Evolutionary conservation across 2,113 vertebrate genomes (phyloP), one percentile per base, ranked within the genome.

Genomic region (Petrocephalus microphthalmus): DNA sequence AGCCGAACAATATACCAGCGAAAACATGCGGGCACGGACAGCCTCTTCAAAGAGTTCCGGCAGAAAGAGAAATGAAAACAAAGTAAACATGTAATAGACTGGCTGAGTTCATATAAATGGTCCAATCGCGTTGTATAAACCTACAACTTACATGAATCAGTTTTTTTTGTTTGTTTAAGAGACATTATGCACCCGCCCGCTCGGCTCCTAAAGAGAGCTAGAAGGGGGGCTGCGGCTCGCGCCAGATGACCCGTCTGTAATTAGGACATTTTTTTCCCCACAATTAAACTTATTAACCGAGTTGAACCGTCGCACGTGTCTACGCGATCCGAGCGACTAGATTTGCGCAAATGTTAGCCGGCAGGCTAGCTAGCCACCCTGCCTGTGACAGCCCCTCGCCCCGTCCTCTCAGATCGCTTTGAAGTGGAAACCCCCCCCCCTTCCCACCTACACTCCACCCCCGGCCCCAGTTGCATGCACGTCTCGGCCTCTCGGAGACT

Each of bases 401-500:
- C 82, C 20, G 57, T 7, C 57, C 57, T n/a, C 45, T 47, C 47
- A 7, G 47, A 25, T 47, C 84, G 93, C 94, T 95, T 95, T 94
- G 94, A 95, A 94, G 94, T 95, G 93, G 91, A 93, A 5, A 6
- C 45, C 82, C 45, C 29, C 93, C 93, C 94, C 92, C 2, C 5
- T 3, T 1, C 42, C 42, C 42, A 42, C 42, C 42, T 42, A 42
- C 42, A 42, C 42, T 42, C 42, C 42, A 42, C 42, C 47, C 47
- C 47, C 7, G 47, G 47, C n/a, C 60, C 10, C 60, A 93, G 94
- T 94, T 94, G 57, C 60, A 74, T 47, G 78, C 89, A 67, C 92
- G 95, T 95, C 92, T 94, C 92, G 94, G 94, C 94, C 94, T 94
- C 88, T 54, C n/a, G 20, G 85, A 89, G 88, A 42, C 84, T 42